Percentiles rank a stretch among this genome's conserved stretches.
These are phyloP conservation scores for Hypsopygia costalis DNA, from an alignment of 2,888 invertebrate genomes.

Conservation along the genomic window DNA sequence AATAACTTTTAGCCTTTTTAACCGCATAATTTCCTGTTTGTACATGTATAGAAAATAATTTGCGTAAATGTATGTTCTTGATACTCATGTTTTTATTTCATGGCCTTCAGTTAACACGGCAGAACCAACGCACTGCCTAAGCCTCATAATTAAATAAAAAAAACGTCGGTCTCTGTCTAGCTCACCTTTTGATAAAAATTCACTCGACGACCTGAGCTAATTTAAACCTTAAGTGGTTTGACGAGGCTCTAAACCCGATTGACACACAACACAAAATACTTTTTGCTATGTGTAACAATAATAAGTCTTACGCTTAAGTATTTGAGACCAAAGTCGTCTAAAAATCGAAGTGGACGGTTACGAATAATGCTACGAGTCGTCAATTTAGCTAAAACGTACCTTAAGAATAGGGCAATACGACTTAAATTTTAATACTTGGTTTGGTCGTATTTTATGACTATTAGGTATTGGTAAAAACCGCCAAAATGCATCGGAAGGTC, in stretches of 20 bases:
- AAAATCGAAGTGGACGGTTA: conserved; percentile 28
- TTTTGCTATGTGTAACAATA: conserved; percentile 11
- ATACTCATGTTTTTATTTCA: conserved; percentile 3
- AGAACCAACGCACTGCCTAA: conserved; percentile 17
- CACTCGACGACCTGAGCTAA: conserved; percentile 10
- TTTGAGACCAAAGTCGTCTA: conserved; percentile 33
- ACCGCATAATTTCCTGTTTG: background rate
- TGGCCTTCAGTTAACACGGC: conserved; percentile 9
- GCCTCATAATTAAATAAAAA: conserved; percentile 19
- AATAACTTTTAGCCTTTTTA: background rate
- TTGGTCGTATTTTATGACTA: conserved; percentile 38
- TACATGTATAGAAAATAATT: background rate
- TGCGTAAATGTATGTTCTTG: background rate
- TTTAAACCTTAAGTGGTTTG: background rate
- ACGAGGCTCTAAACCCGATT: conserved; percentile 13
- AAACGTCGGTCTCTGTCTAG: conserved; percentile 17
- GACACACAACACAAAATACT: conserved; percentile 1
- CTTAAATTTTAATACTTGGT: conserved; percentile 33
- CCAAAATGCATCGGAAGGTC: conserved; percentile 80
- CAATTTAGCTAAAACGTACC: conserved; percentile 34
- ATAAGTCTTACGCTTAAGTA: conserved; percentile 17
- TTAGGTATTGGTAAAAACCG: conserved; percentile 53
- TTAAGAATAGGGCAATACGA: conserved; percentile 33
- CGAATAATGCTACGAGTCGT: background rate
- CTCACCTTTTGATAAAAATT: conserved; percentile 20